Evolutionary conservation across 2,888 invertebrate species (phyloP).

Genomic region (Metopia argyrocephala): DNA sequence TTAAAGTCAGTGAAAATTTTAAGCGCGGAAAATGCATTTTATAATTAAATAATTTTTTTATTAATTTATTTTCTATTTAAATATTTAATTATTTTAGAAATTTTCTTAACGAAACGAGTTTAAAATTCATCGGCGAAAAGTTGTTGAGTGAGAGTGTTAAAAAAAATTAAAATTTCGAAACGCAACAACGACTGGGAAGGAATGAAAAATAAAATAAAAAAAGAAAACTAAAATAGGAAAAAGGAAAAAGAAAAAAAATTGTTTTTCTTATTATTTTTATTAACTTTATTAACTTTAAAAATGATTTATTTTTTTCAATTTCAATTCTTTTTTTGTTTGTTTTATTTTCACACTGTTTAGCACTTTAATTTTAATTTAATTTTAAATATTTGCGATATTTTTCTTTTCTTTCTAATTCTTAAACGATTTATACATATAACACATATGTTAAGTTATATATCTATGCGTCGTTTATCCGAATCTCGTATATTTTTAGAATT

Average conservation of each 20-base stretch:
- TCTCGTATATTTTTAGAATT: no score
- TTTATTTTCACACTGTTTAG: no score
- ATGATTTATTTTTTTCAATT: constrained; percentile 1
- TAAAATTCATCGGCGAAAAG: constrained; percentile 59
- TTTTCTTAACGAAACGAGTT: constrained; percentile 26
- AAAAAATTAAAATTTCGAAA: constrained; percentile 8
- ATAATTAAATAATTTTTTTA: constrained; percentile 53
- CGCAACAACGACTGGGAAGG: constrained; percentile 29
- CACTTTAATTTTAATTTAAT: no score
- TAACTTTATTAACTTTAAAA: no score
- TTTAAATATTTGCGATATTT: no score
- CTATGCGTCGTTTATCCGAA: no score
- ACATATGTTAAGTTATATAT: no score
- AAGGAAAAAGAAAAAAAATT: constrained; percentile 29
- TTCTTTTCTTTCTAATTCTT: no score
- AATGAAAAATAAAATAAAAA: constrained; percentile 56
- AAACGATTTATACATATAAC: no score
- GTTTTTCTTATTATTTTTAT: no score
- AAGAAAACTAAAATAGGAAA: constrained; percentile 61
- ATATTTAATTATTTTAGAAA: constrained; percentile 45
- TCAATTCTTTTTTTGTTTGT: not conserved
- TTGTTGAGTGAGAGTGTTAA: constrained; percentile 32
- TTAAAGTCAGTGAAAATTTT: constrained; percentile 76
- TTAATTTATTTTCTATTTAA: constrained; percentile 36
- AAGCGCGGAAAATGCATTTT: constrained; percentile 79